Base-by-base conservation (phyloP, 2,113 vertebrate species). In the Zapus hudsonius region DNA sequence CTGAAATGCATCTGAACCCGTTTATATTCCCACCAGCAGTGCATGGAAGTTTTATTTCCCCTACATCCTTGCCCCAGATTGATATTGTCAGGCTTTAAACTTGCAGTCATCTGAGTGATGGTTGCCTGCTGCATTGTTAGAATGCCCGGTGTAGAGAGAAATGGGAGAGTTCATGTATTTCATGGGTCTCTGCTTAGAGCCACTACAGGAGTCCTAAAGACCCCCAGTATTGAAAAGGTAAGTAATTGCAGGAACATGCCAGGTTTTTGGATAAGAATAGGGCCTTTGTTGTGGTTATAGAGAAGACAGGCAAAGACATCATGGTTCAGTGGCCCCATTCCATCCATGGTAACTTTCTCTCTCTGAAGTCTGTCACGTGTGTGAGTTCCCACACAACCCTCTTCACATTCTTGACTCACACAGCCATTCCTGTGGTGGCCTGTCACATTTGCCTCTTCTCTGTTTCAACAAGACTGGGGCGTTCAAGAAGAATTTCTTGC, bases 111-210 rank as follows among this genome's bases (percentile, higher is more conserved):
- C 57, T 31, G 38, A 92, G 52, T 2, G 4, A 80, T 42, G 13
- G 36, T 72, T 81, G 44, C 64, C 40, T 93, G 84, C 57, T 90
- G 91, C 91, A 78, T 82, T 95, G 94, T 96, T 93, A 80, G 81
- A 31, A 40, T 75, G 52, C 29, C 25, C 10, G 29, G 84, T 69
- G 29, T 61, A 66, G 67, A 92, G 73, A 89, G 67, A 93, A 84
- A 87, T 61, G 73, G 80, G 75, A 44, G 57, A 63, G 44, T 90
- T 84, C 31, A 22, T 64, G 2, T 4, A 36, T 63, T 83, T 33
- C n/a, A 82, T 40, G 76, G 33, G 38, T 84, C 42, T 87, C 63
- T 91, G 76, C 72, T 22, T 12, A 55, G 47, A 76, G 33, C 42
- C 36, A 15, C 67, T 63, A 27, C 73, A 79, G 75, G 84, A 27